A percentile compares a stretch with the other conserved stretches of the same genome.
Conservation (phyloP, 1,140 invertebrate species). For the Caerostris darwini region DNA sequence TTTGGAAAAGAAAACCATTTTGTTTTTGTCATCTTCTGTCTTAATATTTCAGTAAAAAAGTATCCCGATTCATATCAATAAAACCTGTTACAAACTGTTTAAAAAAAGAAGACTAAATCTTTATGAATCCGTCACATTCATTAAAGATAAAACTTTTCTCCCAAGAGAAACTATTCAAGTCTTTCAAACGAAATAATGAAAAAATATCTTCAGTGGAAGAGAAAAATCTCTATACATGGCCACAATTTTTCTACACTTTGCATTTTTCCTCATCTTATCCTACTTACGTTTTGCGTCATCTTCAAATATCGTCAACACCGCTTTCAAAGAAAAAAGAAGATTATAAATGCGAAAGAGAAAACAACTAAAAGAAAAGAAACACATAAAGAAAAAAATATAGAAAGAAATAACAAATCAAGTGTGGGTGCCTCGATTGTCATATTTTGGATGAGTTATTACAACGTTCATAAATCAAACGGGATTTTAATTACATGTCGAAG, state of each 20-base stretch:
- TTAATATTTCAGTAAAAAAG: background rate
- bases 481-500: constrained; percentile 36
- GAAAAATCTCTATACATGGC: background rate
- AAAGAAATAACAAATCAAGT: too few relatives aligned
- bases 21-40: background rate
- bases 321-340: constrained; percentile 6
- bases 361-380: background rate
- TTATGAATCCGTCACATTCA: constrained; percentile 30
- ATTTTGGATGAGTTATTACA: constrained; percentile 12
- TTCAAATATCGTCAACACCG: background rate
- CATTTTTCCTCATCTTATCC: background rate
- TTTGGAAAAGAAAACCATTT: background rate
- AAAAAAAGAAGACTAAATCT: background rate
- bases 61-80: background rate
- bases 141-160: background rate
- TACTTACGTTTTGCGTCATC: constrained; percentile 13
- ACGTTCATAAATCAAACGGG: constrained; percentile 16
- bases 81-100: background rate
- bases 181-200: background rate
- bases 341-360: background rate
- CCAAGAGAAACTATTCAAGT: background rate
- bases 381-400: too few relatives aligned
- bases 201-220: background rate
- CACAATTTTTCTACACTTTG: background rate
- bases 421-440: background rate